A percentile compares a stretch with the other conserved stretches of the same genome.
These are phyloP conservation scores for Aphidius ervi DNA, from an alignment of 1,140 invertebrate genomes.

Conservation along the genomic window DNA sequence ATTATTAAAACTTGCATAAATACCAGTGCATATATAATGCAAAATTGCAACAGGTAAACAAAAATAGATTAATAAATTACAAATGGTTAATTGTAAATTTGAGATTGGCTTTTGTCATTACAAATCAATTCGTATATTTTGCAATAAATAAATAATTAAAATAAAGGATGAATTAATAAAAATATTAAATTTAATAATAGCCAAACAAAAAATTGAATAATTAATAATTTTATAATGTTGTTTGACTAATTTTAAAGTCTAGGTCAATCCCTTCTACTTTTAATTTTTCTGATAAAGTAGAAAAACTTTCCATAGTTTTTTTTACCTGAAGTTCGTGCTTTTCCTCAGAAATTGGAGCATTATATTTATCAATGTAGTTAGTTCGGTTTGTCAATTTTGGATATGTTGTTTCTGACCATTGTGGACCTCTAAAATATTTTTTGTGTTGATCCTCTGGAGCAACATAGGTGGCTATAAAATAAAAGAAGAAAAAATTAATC, in stretches of 20 bases:
- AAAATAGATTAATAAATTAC: no score
- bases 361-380: conserved; percentile 31
- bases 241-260: conserved; percentile 6
- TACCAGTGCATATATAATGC: no score
- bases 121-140: no score
- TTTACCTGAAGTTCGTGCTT: conserved; percentile 27
- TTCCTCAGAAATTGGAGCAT: conserved; percentile 17
- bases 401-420: conserved; percentile 35
- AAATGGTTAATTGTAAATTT: no score
- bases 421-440: conserved; percentile 41
- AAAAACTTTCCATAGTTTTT: conserved; percentile 31
- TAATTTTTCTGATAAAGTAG: conserved; percentile 32
- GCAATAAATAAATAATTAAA: no score
- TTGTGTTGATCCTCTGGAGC: conserved; percentile 55
- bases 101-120: no score
- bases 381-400: conserved; percentile 35
- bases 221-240: no score
- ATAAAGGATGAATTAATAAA: no score
- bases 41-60: no score
- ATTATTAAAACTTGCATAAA: no score
- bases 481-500: conserved; percentile 17
- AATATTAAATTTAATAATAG: no score
- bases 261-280: conserved; percentile 28
- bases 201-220: no score
- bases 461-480: conserved; percentile 53